These are phyloP conservation scores for Nomada hirtipes DNA, from an alignment of 2,888 invertebrate genomes.

Conservation along the genomic window DNA sequence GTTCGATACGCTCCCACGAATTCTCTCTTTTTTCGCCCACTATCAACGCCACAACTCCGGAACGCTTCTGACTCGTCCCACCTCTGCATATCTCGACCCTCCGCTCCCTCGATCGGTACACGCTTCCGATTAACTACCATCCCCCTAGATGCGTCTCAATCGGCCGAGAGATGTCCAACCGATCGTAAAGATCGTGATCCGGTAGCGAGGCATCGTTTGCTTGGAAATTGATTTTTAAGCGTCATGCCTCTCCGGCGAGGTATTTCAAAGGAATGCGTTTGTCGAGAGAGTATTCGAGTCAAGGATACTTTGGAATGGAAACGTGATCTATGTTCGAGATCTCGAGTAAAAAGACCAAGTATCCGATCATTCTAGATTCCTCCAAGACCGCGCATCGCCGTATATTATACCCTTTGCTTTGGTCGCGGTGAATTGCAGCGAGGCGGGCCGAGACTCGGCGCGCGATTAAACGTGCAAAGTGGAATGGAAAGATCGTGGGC, in stretches of 20 bases:
- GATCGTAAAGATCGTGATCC: no score
- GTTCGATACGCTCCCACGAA: constrained; percentile 34
- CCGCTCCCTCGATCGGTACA: constrained; percentile 9
- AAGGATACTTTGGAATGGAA: constrained; percentile 17
- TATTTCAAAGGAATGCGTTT: constrained; percentile 20
- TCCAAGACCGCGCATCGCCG: not conserved
- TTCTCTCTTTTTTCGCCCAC: not conserved
- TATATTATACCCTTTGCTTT: not conserved
- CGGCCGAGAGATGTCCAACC: not conserved
- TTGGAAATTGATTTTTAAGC: not conserved
- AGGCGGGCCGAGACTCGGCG: not conserved
- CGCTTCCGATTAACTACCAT: not conserved
- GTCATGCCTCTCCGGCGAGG: not conserved
- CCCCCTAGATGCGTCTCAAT: not conserved
- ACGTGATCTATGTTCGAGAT: constrained; percentile 8
- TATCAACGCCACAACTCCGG: not conserved
- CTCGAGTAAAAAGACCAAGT: constrained; percentile 4
- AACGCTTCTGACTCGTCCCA: not conserved
- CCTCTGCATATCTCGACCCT: constrained; percentile 11
- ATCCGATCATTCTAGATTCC: not conserved
- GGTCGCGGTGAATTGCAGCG: not conserved
- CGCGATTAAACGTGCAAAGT: not conserved
- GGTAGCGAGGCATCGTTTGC: no score
- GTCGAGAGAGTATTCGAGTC: constrained; percentile 32
- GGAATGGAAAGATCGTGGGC: not conserved